Evolutionary conservation across 37 sponge, comb jelly and placozoan species (phyloP), one percentile per base, ranked within the genome.

Genomic region (Aphrocallistes beatrix): DNA sequence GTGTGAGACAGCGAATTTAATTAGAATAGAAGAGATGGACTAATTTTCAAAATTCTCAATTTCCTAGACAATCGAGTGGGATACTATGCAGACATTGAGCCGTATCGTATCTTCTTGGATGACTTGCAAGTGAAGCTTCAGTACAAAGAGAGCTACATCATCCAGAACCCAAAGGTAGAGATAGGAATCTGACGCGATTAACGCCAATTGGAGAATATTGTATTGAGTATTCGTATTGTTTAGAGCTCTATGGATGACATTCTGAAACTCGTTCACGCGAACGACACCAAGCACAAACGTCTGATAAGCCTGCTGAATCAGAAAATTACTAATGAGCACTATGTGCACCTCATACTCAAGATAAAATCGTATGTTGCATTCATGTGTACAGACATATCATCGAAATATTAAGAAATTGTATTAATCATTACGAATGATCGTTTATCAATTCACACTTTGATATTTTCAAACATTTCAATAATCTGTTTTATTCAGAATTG

Each of bases 211-310:
- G n/a, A n/a, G n/a, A n/a, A 13, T 13, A 16, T 6, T 60, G 8
- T 60, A 60, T 60, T 25, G 10, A 25, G 10, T 28, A 28, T 60
- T 21, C 75, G 3, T 25, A 25, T 60, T 60, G 6, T 60, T 60
- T 32, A 60, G 75, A 60, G 75, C n/a, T 60, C 75, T 3, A 60
- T 60, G 75, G 75, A 60, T 25, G 75, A 60, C 3, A 60, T 60
- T 32, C n/a, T 60, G 34, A 60, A 60, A 21, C 75, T 32, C 21
- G 75, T 60, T 13, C 75, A 60, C n/a, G 32, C 75, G 3, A 19
- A 60, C n/a, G 75, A 60, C 75, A 60, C n/a, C 21, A 60, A 19
- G 10, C 75, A 60, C 75, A 60, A 28, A 28, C 25, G 75, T 60
- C 75, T 60, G 28, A 60, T 60, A 32, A 60, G n/a, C n/a, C 75